Evolutionary conservation across 2,888 invertebrate species (phyloP).

Genomic region (Podotricha telesiphe): DNA sequence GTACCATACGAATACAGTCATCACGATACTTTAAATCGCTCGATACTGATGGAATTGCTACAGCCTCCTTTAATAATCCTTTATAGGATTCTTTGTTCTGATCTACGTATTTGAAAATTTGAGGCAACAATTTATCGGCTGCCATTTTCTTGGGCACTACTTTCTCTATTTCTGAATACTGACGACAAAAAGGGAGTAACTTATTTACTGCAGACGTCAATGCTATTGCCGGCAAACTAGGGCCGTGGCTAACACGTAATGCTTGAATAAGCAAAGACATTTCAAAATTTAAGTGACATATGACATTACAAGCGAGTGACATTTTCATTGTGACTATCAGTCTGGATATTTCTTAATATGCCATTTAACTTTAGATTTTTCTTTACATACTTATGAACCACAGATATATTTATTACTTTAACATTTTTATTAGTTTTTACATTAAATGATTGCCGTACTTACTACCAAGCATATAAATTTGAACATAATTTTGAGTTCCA

Average conservation of each 20-base stretch:
- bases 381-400: too few relatives aligned
- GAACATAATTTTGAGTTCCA: too few relatives aligned
- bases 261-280: constrained; percentile 53
- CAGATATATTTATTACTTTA: too few relatives aligned
- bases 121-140: constrained; percentile 63
- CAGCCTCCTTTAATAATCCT: constrained; percentile 90
- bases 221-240: constrained; percentile 55
- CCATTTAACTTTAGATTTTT: too few relatives aligned
- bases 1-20: constrained; percentile 93
- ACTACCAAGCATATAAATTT: too few relatives aligned
- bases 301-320: constrained; percentile 23
- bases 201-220: constrained; percentile 47
- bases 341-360: neutral
- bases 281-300: constrained; percentile 33
- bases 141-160: constrained; percentile 65
- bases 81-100: constrained; percentile 90
- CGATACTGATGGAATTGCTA: constrained; percentile 97
- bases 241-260: constrained; percentile 55
- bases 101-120: constrained; percentile 89
- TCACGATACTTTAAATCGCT: constrained; percentile 92
- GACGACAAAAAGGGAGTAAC: constrained; percentile 46
- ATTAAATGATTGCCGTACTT: too few relatives aligned
- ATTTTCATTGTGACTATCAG: constrained; percentile 14
- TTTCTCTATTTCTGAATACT: constrained; percentile 55
- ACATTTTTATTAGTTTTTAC: too few relatives aligned